Percentiles rank a stretch among this genome's conserved stretches.
Conservation (phyloP, 2,113 vertebrate genomes). For the Ovis canadensis region DNA sequence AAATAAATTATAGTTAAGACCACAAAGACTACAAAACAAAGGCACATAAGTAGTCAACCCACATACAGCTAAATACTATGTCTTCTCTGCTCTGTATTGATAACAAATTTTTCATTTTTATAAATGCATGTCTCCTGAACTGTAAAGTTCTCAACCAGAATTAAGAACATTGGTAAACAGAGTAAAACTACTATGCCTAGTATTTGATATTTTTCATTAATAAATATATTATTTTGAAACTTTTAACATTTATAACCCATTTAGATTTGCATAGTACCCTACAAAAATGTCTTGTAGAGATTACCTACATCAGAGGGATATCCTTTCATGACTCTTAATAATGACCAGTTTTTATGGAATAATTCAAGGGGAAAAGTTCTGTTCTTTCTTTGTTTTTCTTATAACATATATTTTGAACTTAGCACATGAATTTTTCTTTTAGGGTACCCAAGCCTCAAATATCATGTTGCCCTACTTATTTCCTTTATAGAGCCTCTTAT, state of each 20-base stretch:
- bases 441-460: neutral
- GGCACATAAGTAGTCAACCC: neutral
- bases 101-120: neutral
- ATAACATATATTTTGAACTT: neutral
- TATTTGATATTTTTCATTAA: neutral
- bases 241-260: neutral
- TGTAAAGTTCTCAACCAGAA: neutral
- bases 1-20: neutral
- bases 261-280: neutral
- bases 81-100: neutral
- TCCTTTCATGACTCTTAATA: neutral
- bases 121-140: neutral
- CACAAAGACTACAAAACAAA: neutral
- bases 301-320: neutral
- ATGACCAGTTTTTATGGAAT: neutral
- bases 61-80: fast-evolving
- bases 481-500: neutral
- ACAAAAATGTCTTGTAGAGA: neutral
- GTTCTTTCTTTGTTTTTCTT: neutral
- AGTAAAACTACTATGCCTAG: neutral
- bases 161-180: neutral
- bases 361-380: neutral
- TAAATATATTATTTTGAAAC: neutral
- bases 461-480: neutral
- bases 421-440: neutral